phyloP scores from a whole-genome alignment of 2,113 vertebrate species.

The Pampusana beccarii region DNA sequence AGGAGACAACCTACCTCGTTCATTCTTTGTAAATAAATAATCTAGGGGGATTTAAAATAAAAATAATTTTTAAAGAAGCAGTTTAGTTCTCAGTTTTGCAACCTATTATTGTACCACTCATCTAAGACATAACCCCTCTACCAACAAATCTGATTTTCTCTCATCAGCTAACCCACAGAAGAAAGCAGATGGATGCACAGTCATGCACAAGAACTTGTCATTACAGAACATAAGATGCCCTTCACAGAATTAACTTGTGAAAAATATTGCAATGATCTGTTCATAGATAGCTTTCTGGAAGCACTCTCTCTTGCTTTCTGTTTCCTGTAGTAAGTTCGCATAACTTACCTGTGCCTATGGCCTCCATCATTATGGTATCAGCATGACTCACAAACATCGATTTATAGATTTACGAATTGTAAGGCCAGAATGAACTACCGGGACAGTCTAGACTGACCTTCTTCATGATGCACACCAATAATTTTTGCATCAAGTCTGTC shows the following conservation, averaged over 20 bases:
- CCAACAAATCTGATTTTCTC: conserved; percentile 17
- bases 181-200: conserved; percentile 45
- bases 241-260: conserved; percentile 47
- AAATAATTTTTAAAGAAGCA: background rate
- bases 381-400: background rate
- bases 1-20: background rate
- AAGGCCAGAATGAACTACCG: background rate
- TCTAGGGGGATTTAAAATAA: no score
- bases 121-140: background rate
- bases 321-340: background rate
- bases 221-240: conserved; percentile 41
- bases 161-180: conserved; percentile 13
- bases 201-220: conserved; percentile 39
- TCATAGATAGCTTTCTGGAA: background rate
- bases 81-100: background rate
- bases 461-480: background rate
- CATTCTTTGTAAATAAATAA: background rate
- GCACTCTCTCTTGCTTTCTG: background rate
- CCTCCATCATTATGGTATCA: background rate
- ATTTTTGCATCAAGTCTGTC: conserved; percentile 23
- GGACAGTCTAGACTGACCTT: background rate
- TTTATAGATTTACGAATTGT: background rate
- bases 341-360: background rate
- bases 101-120: conserved; percentile 8
- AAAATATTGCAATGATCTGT: background rate